Evolutionary conservation across 2,797 vertebrate species (phyloP).

Genomic region (Apogon talboti): DNA sequence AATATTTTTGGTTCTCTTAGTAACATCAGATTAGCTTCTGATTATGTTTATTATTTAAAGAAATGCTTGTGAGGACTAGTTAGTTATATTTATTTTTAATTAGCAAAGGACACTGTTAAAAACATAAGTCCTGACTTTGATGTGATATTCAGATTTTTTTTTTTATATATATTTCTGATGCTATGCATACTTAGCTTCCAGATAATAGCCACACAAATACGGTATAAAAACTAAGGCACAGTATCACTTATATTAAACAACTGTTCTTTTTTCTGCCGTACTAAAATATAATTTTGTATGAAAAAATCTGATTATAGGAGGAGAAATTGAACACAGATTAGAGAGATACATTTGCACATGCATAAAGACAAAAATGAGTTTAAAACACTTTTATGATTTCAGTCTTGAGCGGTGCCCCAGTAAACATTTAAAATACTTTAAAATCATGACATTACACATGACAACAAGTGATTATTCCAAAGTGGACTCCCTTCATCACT

Average conservation of each 20-base stretch:
- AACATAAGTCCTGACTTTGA: conserved; percentile 13
- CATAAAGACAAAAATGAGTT: too few relatives aligned
- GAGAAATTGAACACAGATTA: too few relatives aligned
- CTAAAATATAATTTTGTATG: too few relatives aligned
- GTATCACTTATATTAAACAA: neutral
- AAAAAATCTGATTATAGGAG: too few relatives aligned
- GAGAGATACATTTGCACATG: too few relatives aligned
- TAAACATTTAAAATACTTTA: too few relatives aligned
- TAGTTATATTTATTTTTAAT: conserved; percentile 74
- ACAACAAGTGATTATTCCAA: neutral
- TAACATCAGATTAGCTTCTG: conserved; percentile 67
- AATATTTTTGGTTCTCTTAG: conserved; percentile 61
- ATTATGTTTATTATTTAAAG: conserved; percentile 77
- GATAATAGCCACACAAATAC: conserved; percentile 23
- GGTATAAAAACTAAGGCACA: neutral
- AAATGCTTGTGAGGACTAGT: conserved; percentile 51
- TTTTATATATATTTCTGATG: conserved; percentile 2
- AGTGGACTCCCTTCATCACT: neutral
- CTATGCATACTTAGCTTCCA: conserved; percentile 6
- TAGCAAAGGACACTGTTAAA: conserved; percentile 29
- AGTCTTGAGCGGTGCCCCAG: too few relatives aligned
- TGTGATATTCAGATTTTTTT: conserved; percentile 30
- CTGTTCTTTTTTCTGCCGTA: too few relatives aligned
- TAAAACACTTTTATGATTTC: too few relatives aligned
- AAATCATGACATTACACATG: neutral